These are phyloP conservation scores for Parazoanthus swiftii DNA, from an alignment of 92 coral and sea anemone genomes.

Conservation along the genomic window DNA sequence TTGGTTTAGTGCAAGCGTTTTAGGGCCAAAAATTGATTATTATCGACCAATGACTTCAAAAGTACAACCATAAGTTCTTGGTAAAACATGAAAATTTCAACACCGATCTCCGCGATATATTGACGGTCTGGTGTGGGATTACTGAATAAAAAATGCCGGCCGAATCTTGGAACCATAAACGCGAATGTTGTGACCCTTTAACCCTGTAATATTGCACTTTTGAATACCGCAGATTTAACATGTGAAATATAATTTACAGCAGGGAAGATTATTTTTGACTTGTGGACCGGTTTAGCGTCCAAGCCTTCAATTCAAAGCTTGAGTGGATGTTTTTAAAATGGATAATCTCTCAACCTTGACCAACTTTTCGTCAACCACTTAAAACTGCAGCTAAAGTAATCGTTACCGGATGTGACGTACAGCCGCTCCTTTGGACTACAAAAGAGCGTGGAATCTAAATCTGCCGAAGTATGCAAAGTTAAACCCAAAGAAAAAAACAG, in stretches of 20 bases:
- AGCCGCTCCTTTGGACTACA: constrained; percentile 28
- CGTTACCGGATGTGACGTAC: constrained; percentile 38
- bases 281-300: constrained; percentile 13
- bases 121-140: neutral
- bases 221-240: constrained; percentile 16
- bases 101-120: neutral
- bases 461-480: neutral
- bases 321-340: constrained; percentile 1
- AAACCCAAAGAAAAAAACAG: neutral
- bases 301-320: neutral
- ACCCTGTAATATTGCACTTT: constrained; percentile 13
- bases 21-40: neutral
- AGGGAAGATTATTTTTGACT: constrained; percentile 10
- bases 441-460: constrained; percentile 9
- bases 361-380: neutral
- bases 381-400: neutral
- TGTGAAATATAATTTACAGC: neutral
- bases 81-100: neutral
- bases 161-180: constrained; percentile 6
- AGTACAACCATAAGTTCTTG: neutral
- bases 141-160: neutral
- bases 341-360: neutral
- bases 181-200: constrained; percentile 31
- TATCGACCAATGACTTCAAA: neutral
- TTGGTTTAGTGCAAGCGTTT: neutral